phyloP scores from a whole-genome alignment of 2,113 vertebrate genomes.

The Elaphurus davidianus region DNA sequence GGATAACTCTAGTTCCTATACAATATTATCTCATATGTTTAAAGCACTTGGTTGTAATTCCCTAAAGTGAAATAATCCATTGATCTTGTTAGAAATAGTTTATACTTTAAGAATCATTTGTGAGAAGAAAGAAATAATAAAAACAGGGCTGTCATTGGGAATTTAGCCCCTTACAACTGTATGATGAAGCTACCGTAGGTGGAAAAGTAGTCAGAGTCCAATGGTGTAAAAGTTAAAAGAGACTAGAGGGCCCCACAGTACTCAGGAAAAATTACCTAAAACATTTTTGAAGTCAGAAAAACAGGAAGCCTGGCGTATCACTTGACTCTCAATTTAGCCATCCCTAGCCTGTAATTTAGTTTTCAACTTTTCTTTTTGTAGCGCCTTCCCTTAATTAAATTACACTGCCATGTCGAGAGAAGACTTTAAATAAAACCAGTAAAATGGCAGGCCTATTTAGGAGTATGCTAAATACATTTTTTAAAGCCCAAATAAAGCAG shows the following conservation, averaged over 20 bases:
- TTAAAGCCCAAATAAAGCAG: background rate
- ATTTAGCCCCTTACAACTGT: background rate
- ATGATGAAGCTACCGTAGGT: background rate
- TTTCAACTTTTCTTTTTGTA: conserved; percentile 41
- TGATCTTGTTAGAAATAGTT: background rate
- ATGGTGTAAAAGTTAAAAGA: background rate
- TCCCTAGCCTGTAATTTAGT: conserved; percentile 46
- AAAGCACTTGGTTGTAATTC: background rate
- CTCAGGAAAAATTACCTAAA: conserved; percentile 30
- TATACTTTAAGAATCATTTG: background rate
- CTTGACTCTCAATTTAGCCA: conserved; percentile 45
- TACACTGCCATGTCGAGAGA: conserved; percentile 7
- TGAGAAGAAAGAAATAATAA: background rate
- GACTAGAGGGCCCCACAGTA: background rate
- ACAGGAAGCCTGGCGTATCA: conserved; percentile 55
- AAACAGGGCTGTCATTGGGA: background rate
- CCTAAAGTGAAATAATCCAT: background rate
- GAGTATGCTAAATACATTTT: conserved; percentile 20
- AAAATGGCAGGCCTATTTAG: conserved; percentile 18
- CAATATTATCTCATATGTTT: background rate
- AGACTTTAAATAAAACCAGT: conserved; percentile 43
- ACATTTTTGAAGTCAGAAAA: conserved; percentile 48
- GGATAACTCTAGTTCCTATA: background rate
- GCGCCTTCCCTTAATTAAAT: conserved; percentile 60
- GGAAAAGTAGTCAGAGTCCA: background rate